Evolutionary conservation across 2,113 vertebrate species (phyloP), one percentile per base, ranked within the genome.

Genomic region (Halcyon malimbica): DNA sequence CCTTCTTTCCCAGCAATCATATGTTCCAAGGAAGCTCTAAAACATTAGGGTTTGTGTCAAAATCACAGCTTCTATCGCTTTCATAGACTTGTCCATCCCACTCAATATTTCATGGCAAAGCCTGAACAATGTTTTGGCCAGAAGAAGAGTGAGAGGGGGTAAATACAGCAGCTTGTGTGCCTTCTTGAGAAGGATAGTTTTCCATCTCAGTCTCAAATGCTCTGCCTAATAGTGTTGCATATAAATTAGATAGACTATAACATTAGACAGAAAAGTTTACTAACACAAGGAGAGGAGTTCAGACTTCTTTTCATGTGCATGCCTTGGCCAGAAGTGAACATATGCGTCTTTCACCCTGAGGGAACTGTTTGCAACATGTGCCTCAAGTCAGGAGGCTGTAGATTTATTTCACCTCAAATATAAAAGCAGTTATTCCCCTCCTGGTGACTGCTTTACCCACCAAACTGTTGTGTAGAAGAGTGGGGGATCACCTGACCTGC

Each of bases 281-380:
- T 35, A 50, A 73, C 19, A 33, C 5, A 64, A 48, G 12, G 51
- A 35, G 8, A 7, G 31, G 7, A 62, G 13, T 11, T 75, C 28
- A 50, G 5, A 21, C 25, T 48, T 20, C 33, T 37, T 83, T 50
- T 37, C 13, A 5, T 5, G 26, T 18, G 13, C 10, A 12, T 39
- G 23, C 16, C 50, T 33, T 42, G 33, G 37, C 31, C 60, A 46
- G 54, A 2, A 9, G 10, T 46, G 65, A 67, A 48, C 9, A 21
- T 0, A 0, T 2, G 29, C 0, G 0, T 53, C 33, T 60, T 53
- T 53, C 24, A 50, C 18, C 10, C 25, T 1, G 0, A 44, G 18
- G 5, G 16, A 1, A 11, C 6, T 31, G 4, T 80, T 81, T 67
- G 14, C 20, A 67, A 7, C 4, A 5, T 7, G 6, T 70, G 20